Evolutionary conservation across 2,888 invertebrate species (phyloP), one percentile per base, ranked within the genome.

Genomic region (Protophormia terraenovae): DNA sequence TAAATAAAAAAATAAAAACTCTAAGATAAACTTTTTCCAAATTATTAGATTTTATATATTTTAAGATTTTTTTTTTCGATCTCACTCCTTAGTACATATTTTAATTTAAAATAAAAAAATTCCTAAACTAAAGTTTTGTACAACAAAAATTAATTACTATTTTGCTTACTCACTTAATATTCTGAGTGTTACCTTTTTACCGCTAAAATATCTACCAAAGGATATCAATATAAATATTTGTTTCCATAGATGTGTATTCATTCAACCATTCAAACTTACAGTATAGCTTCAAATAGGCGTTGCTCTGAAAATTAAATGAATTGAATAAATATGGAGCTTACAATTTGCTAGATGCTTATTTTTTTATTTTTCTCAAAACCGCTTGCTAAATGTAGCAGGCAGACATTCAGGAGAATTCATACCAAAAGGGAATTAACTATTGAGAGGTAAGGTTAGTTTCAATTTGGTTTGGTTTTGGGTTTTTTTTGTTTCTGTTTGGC

Each of bases 251-350:
- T 35, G 29, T 62, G 32, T 29, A 19, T 27, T 4, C 1, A 50
- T 29, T 27, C n/a, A 29, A 45, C 7, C 16, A n/a, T 55, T 27
- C 16, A 7, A 22, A 14, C 22, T 14, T 58, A 22, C 24, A 19
- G 14, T 38, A 19, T 53, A n/a, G 35, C 3, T 58, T 29, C 14
- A 47, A n/a, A 64, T 22, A 71, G 80, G 66, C 72, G 60, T 72
- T 60, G 16, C 66, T 71, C 29, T 19, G 35, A 22, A 84, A 76
- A 72, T 80, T 71, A 80, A 84, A 84, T 80, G 41, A 84, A 80
- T 80, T 80, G 24, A 72, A 84, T 80, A 84, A 80, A 80, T 72
- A 71, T 47, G 10, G 8, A 71, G 53, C 22, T 32, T 27, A 24
- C 16, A 12, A 66, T 24, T 38, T 58, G 14, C 35, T 41, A 3